Base-by-base conservation (phyloP, 2,797 vertebrate genomes). In the Spea hammondii region DNA sequence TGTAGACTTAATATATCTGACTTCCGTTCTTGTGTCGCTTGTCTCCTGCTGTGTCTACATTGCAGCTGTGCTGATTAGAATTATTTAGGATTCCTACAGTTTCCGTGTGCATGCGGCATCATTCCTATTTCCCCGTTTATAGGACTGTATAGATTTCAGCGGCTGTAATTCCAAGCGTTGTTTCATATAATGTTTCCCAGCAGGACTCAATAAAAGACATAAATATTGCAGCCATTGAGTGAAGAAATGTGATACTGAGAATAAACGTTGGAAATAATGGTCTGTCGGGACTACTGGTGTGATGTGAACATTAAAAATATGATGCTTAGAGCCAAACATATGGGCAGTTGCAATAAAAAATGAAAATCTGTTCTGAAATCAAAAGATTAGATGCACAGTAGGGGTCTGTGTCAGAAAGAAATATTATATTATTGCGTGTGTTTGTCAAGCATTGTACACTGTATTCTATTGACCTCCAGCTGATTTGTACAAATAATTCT, bases 131-230 rank as follows among this genome's bases (percentile, higher is more conserved):
- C 64, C 47, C n/a, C 64, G 65, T 82, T 82, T 82, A 74, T 65
- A 64, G 65, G 54, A 66, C 57, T 78, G 71, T 77, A 77, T 82
- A 82, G 65, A 82, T 82, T 82, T 82, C 80, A 82, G 57, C 71
- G 70, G 54, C 57, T 82, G 70, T 82, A 82, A 82, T 82, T 82
- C 80, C 80, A 82, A 65, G 80, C 75, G 75, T 74, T 74, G 80
- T 78, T 82, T 82, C 78, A 82, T 82, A 82, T 82, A 82, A 82
- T 82, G 80, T 76, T 82, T 82, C 75, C 80, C 80, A 77, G 75
- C 75, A 82, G 75, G 80, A 70, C 75, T 78, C 71, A 77, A 82
- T 73, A 77, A 82, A 82, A 82, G 80, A 82, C 75, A 77, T 82
- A 82, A 82, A 82, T 82, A 82, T 82, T 45, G 46, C 70, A 82